Evolutionary conservation across 30 jellyfish, hydroid and myxozoan genomes (phyloP).

Genomic region (Aurelia aurita): DNA sequence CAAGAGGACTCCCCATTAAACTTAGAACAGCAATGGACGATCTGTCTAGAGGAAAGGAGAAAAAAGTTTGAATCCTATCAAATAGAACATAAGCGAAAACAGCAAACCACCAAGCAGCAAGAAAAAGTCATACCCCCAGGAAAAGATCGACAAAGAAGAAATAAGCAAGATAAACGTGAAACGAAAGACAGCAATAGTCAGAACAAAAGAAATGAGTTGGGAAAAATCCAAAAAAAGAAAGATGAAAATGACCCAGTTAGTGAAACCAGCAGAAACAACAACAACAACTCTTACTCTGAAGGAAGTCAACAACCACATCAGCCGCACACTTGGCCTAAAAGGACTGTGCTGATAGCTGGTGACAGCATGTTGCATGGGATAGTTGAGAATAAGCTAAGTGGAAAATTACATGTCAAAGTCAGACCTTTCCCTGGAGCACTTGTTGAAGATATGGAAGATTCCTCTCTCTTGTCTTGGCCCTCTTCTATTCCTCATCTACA

Average conservation of each 20-base stretch:
- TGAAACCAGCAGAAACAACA: too few species aligned
- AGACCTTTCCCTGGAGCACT: slow-evolving; percentile 8
- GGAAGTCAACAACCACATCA: too few species aligned
- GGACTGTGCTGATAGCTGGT: too few species aligned
- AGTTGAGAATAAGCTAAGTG: too few species aligned
- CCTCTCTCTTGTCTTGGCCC: too few species aligned
- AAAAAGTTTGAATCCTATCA: background rate
- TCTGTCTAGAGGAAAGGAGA: slow-evolving; percentile 8
- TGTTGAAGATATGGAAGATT: slow-evolving; percentile 11
- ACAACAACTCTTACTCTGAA: too few species aligned
- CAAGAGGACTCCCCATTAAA: background rate
- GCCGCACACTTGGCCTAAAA: too few species aligned
- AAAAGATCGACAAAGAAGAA: background rate
- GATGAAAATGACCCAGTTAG: background rate
- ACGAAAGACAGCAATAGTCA: background rate
- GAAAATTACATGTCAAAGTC: background rate
- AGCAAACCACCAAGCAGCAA: background rate
- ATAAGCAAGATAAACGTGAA: background rate
- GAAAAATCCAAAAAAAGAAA: background rate
- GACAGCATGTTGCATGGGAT: too few species aligned
- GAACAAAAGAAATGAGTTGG: background rate
- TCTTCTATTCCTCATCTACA: too few species aligned
- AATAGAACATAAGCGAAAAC: slow-evolving; percentile 13
- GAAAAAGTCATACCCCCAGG: background rate
- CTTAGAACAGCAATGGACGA: background rate